These are phyloP conservation scores for Crypturellus undulatus DNA, from an alignment of 2,113 vertebrate species.

Conservation along the genomic window DNA sequence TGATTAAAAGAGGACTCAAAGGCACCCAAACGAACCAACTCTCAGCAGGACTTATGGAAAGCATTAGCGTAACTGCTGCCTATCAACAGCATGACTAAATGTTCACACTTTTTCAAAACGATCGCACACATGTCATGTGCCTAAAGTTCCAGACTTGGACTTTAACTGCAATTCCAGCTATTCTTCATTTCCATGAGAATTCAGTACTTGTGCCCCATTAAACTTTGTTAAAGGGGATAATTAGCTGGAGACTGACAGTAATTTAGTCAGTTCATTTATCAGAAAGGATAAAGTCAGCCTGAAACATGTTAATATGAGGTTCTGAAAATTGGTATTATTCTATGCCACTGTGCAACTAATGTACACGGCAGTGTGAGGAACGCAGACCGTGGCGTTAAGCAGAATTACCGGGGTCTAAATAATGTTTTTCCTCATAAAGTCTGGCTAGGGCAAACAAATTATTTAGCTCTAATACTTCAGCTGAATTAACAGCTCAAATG, in stretches of 20 bases:
- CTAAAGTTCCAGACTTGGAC: not conserved
- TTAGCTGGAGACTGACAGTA: constrained; percentile 26
- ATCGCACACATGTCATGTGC: not conserved
- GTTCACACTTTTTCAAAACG: not conserved
- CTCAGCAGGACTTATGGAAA: not conserved
- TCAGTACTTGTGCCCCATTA: not conserved
- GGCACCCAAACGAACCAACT: not conserved
- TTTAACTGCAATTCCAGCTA: not conserved
- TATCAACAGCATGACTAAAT: not conserved
- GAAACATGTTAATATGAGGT: not conserved
- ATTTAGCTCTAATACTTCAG: not conserved
- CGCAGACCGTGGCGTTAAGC: not conserved
- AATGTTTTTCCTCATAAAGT: constrained; percentile 3
- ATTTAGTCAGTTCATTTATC: constrained; percentile 43
- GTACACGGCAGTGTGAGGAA: not conserved
- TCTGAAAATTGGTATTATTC: not conserved
- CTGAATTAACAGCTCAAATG: constrained; percentile 25
- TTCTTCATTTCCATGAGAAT: not conserved
- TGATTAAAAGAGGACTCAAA: not conserved
- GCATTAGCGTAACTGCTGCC: not conserved
- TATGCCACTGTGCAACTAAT: not conserved
- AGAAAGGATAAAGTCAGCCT: not conserved
- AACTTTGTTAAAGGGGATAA: not conserved
- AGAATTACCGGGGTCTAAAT: constrained; percentile 10
- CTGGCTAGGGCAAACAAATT: not conserved